Evolutionary conservation across 2,888 invertebrate genomes (phyloP).

Genomic region (Heteromyza rotundicornis): DNA sequence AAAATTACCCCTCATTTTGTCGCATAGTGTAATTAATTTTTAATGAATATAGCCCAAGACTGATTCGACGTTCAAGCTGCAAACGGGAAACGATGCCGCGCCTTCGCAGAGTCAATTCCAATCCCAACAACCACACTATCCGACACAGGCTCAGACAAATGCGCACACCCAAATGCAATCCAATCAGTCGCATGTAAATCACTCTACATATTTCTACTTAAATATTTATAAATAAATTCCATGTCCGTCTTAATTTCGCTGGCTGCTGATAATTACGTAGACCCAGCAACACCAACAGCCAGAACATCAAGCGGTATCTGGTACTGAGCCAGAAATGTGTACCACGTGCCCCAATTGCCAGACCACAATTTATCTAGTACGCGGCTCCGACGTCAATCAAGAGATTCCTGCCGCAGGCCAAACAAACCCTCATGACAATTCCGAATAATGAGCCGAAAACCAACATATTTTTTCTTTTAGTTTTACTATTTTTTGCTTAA

Average conservation of each 20-base stretch:
- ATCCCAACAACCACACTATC: conserved; percentile 16
- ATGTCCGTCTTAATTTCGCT: not conserved
- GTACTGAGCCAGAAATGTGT: conserved; percentile 52
- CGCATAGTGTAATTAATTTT: too few relatives aligned
- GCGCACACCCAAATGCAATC: conserved; percentile 16
- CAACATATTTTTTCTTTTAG: too few relatives aligned
- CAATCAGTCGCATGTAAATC: conserved; percentile 33
- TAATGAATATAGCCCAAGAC: conserved; percentile 14
- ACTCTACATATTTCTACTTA: conserved; percentile 28
- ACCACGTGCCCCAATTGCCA: conserved; percentile 60
- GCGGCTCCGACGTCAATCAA: conserved; percentile 36
- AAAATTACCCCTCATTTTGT: too few relatives aligned
- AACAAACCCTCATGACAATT: not conserved
- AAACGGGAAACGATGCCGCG: conserved; percentile 10
- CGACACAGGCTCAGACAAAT: conserved; percentile 8
- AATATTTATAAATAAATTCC: conserved; percentile 33
- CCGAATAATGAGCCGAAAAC: conserved; percentile 10
- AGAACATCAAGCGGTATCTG: conserved; percentile 37
- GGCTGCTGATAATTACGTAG: not conserved
- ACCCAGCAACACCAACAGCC: conserved; percentile 20
- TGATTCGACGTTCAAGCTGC: conserved; percentile 17
- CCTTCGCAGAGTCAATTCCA: not conserved
- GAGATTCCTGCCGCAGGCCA: conserved; percentile 32
- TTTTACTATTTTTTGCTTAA: too few relatives aligned
- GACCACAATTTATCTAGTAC: conserved; percentile 56